These are phyloP conservation scores for Pluvialis apricaria DNA, from an alignment of 2,113 vertebrate genomes.

Conservation along the genomic window DNA sequence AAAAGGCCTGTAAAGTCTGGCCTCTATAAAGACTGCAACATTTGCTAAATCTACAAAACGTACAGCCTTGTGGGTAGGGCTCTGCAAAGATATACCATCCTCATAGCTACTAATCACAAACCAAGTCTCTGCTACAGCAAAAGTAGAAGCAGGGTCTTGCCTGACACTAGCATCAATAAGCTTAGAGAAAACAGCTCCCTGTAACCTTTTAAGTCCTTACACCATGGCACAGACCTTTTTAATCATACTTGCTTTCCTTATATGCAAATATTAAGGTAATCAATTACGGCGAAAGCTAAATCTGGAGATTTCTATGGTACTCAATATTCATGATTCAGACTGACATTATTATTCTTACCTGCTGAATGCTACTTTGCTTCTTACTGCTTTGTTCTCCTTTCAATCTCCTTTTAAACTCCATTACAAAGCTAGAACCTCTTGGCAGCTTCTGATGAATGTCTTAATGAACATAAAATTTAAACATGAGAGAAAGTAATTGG, in stretches of 20 bases:
- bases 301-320: background rate
- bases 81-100: background rate
- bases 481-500: background rate
- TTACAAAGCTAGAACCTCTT: background rate
- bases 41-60: background rate
- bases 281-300: background rate
- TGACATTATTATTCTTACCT: background rate
- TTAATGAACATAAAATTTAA: background rate
- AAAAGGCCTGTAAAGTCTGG: background rate
- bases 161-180: rapidly evolving
- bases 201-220: background rate
- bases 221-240: background rate
- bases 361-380: background rate
- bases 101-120: background rate
- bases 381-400: background rate
- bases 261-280: background rate
- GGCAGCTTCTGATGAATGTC: background rate
- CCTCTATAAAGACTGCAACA: background rate
- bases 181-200: background rate
- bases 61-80: background rate
- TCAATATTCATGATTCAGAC: background rate
- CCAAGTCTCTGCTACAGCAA: background rate
- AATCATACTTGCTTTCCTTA: background rate
- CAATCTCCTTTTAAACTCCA: background rate
- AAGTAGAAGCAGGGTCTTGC: background rate